phyloP scores from a whole-genome alignment of 1,140 invertebrate genomes.

The Penaeus chinensis region DNA sequence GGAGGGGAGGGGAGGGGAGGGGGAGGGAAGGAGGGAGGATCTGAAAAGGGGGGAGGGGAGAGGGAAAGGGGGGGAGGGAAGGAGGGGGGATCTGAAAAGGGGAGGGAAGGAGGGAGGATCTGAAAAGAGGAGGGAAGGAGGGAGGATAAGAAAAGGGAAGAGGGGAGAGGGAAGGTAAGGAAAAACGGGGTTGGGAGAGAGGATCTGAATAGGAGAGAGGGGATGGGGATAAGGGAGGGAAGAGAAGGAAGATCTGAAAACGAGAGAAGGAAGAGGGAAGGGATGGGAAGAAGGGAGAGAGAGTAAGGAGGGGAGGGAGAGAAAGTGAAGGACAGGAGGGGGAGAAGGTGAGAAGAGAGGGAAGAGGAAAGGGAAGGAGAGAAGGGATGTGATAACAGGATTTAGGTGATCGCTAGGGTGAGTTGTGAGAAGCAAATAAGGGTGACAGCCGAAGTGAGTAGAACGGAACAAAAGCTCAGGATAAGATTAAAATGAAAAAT shows the following conservation, averaged over 20 bases:
- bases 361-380: neutral
- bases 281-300: neutral
- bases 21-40: neutral
- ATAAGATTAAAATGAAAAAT: too few species aligned
- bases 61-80: neutral
- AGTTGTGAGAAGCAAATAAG: too few species aligned
- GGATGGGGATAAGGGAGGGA: neutral
- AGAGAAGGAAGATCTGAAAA: neutral
- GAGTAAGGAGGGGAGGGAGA: neutral
- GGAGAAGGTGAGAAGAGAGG: neutral
- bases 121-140: neutral
- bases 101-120: neutral
- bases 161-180: neutral
- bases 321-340: slow-evolving; percentile 12
- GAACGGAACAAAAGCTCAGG: too few species aligned
- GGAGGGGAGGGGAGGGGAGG: slow-evolving; percentile 1
- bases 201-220: neutral
- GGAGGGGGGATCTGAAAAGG: neutral
- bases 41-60: neutral
- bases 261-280: too few species aligned
- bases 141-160: neutral
- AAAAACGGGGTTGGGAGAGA: neutral
- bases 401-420: too few species aligned
- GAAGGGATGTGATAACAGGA: too few species aligned
- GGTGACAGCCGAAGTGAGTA: too few species aligned